A percentile compares a stretch with the other conserved stretches of the same genome.
These are phyloP conservation scores for Jordanella pulchra DNA, from an alignment of 2,797 vertebrate genomes.

Conservation along the genomic window DNA sequence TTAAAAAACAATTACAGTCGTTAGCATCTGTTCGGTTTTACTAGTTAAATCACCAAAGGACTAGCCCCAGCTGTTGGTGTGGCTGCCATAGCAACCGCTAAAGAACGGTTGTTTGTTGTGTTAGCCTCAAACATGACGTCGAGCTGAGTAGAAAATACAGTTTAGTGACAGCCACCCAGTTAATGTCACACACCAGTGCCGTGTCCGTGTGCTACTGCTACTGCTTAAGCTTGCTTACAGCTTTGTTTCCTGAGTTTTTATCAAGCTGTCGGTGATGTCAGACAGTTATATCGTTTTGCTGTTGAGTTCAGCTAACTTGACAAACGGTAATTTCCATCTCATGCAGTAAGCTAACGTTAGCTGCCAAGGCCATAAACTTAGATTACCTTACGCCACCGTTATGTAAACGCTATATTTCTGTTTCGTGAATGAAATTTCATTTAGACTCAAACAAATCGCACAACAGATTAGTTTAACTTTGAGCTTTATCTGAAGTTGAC, in stretches of 20 bases:
- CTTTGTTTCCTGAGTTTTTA: slow-evolving; percentile 5
- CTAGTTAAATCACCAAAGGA: slow-evolving; percentile 27
- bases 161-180: slow-evolving; percentile 3
- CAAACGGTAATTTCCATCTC: slow-evolving; percentile 56
- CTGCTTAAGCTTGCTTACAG: slow-evolving; percentile 2
- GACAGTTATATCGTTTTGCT: slow-evolving; percentile 17
- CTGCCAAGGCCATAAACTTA: slow-evolving; percentile 61
- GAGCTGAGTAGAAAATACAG: slow-evolving; percentile 9
- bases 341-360: slow-evolving; percentile 64
- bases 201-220: not conserved
- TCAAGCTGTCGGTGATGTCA: slow-evolving; percentile 15
- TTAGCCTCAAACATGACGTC: slow-evolving; percentile 50
- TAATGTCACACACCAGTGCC: slow-evolving; percentile 9
- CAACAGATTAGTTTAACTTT: not conserved
- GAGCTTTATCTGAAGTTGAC: slow-evolving; percentile 25
- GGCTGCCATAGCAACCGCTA: slow-evolving; percentile 85
- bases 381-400: slow-evolving; percentile 13
- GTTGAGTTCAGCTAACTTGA: slow-evolving; percentile 58
- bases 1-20: not conserved
- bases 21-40: not conserved
- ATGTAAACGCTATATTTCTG: slow-evolving; percentile 9
- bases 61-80: slow-evolving; percentile 66
- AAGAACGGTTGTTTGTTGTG: slow-evolving; percentile 65
- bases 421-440: not conserved
- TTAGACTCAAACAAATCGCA: not conserved